phyloP scores from a whole-genome alignment of 2,888 invertebrate species.

The Thecocarcelia acutangulata region DNA sequence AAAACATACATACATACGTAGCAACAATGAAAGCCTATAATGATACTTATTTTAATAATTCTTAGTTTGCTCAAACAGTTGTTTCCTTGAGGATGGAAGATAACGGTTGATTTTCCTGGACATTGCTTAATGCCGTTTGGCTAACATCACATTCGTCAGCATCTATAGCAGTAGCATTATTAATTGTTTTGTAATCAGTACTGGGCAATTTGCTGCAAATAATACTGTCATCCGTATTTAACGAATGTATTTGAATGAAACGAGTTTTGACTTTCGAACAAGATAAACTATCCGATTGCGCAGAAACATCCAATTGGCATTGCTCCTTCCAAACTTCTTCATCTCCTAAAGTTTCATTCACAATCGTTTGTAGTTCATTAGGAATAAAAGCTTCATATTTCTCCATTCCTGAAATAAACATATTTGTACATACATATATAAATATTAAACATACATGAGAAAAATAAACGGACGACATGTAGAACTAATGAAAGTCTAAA shows the following conservation, averaged over 20 bases:
- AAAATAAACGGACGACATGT: too few relatives aligned
- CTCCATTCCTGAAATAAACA: slow-evolving; percentile 70
- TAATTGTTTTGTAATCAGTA: slow-evolving; percentile 6
- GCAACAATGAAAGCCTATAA: too few relatives aligned
- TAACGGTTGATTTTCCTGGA: slow-evolving; percentile 29
- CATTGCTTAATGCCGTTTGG: slow-evolving; percentile 30
- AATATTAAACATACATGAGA: not conserved
- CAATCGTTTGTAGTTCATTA: slow-evolving; percentile 73
- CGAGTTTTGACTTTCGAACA: slow-evolving; percentile 70
- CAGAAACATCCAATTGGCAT: slow-evolving; percentile 72
- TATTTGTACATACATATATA: not conserved
- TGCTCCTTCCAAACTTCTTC: slow-evolving; percentile 78
- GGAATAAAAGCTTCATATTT: slow-evolving; percentile 70
- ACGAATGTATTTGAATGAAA: slow-evolving; percentile 72
- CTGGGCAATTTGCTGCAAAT: slow-evolving; percentile 38
- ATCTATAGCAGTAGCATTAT: not conserved
- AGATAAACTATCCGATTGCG: slow-evolving; percentile 47
- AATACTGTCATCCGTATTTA: slow-evolving; percentile 30
- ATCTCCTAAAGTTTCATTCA: slow-evolving; percentile 74
- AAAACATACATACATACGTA: not conserved
- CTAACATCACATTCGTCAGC: slow-evolving; percentile 35
- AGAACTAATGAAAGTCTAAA: not conserved
- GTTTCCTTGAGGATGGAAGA: slow-evolving; percentile 69
- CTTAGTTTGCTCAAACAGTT: slow-evolving; percentile 63
- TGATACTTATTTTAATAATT: not conserved